phyloP scores from a whole-genome alignment of 2,113 vertebrate species.

The Rissa tridactyla region DNA sequence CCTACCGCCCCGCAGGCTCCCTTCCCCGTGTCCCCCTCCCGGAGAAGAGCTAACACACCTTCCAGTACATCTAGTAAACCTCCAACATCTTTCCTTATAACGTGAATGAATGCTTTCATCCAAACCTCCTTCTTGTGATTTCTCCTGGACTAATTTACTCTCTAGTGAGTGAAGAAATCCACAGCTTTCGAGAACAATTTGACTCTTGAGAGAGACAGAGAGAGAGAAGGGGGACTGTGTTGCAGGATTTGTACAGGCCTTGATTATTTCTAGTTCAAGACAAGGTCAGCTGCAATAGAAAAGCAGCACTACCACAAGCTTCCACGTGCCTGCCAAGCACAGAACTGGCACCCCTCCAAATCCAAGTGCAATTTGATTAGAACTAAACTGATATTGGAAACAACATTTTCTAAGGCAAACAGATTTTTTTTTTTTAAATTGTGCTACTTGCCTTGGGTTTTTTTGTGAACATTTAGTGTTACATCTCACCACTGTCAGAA shows the following conservation, averaged over 20 bases:
- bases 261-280: conserved; percentile 25
- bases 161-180: not conserved
- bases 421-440: not conserved
- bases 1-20: fast-evolving
- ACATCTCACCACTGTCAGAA: not conserved
- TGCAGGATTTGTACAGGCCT: not conserved
- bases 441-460: not conserved
- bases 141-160: not conserved
- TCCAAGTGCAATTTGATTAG: not conserved
- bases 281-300: conserved; percentile 21
- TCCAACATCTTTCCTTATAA: not conserved
- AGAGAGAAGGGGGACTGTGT: not conserved
- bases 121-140: not conserved
- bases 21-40: not conserved
- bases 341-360: not conserved
- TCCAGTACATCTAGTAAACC: not conserved
- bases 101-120: not conserved
- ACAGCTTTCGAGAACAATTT: not conserved
- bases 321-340: not conserved
- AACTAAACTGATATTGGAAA: not conserved
- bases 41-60: not conserved
- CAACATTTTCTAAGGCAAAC: not conserved
- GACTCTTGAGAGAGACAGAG: not conserved
- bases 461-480: not conserved
- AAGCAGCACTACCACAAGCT: not conserved